These are phyloP conservation scores for Drosophila flavopinicola DNA, from an alignment of 2,888 invertebrate genomes.

Conservation along the genomic window DNA sequence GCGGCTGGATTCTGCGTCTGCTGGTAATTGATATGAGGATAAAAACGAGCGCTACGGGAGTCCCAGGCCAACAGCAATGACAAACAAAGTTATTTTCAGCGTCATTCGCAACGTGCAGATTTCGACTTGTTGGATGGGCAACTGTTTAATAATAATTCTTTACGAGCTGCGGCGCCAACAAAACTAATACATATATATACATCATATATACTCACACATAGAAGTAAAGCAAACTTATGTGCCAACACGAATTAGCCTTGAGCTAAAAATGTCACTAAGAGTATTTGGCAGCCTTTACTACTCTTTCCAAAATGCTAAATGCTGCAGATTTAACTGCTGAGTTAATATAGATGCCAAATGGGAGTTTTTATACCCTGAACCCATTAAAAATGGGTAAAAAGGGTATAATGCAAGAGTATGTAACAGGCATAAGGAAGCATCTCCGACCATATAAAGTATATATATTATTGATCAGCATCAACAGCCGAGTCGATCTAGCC, in stretches of 20 bases:
- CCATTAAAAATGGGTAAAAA: no score
- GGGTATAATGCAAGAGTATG: no score
- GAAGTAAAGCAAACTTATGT: constrained; percentile 14
- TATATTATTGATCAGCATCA: no score
- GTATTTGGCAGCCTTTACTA: background rate
- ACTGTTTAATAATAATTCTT: constrained; percentile 55
- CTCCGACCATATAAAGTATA: no score
- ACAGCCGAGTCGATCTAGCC: no score
- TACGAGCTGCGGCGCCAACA: constrained; percentile 47
- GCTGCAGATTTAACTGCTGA: no score
- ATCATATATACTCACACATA: constrained; percentile 7
- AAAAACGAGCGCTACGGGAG: constrained; percentile 57
- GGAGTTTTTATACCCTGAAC: no score
- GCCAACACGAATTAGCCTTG: constrained; percentile 27
- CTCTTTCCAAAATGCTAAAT: no score
- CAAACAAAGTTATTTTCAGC: constrained; percentile 23
- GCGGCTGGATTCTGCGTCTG: constrained; percentile 46
- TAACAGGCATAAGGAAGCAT: no score
- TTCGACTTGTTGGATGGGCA: constrained; percentile 9
- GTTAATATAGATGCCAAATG: no score
- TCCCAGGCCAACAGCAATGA: constrained; percentile 1
- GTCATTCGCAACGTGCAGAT: constrained; percentile 9
- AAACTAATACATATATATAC: constrained; percentile 26
- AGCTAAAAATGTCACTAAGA: constrained; percentile 7
- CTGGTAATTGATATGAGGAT: constrained; percentile 69